These are phyloP conservation scores for Lochmaea crataegi DNA, from an alignment of 2,888 invertebrate genomes.

Conservation along the genomic window DNA sequence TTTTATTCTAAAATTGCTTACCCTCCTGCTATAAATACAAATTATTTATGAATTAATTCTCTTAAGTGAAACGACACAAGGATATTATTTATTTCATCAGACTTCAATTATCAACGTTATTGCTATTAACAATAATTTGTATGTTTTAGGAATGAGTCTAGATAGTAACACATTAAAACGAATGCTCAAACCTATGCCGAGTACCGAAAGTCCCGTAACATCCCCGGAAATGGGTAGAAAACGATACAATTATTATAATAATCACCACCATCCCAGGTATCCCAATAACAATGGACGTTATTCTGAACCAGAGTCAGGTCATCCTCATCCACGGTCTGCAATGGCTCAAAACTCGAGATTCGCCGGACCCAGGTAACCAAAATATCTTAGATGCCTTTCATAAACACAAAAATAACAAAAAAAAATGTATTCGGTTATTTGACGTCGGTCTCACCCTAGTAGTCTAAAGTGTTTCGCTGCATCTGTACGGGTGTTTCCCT, in stretches of 20 bases:
- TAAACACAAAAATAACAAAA: too few relatives aligned
- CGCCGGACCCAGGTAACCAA: constrained; percentile 70
- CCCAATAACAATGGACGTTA: constrained; percentile 69
- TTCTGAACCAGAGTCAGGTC: constrained; percentile 67
- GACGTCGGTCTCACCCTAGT: too few relatives aligned
- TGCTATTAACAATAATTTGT: not conserved
- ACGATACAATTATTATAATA: constrained; percentile 77
- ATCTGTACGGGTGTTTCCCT: too few relatives aligned
- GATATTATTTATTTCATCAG: too few relatives aligned
- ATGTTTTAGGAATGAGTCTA: constrained; percentile 65
- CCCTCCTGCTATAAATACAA: too few relatives aligned
- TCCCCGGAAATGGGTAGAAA: constrained; percentile 91
- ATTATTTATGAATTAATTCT: too few relatives aligned
- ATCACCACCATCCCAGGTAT: constrained; percentile 73
- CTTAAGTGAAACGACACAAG: too few relatives aligned
- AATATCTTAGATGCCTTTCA: too few relatives aligned
- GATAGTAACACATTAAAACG: constrained; percentile 91
- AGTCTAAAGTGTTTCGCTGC: too few relatives aligned
- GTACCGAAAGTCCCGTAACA: constrained; percentile 88
- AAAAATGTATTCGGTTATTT: too few relatives aligned
- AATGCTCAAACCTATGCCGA: constrained; percentile 95
- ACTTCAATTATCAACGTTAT: too few relatives aligned
- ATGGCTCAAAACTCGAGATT: constrained; percentile 76
- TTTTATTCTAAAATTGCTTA: too few relatives aligned
- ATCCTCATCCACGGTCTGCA: constrained; percentile 68